Percentiles rank a stretch among this genome's conserved stretches.
phyloP scores from a whole-genome alignment of 2,888 invertebrate genomes.

The Drosophila parthenogenetica region DNA sequence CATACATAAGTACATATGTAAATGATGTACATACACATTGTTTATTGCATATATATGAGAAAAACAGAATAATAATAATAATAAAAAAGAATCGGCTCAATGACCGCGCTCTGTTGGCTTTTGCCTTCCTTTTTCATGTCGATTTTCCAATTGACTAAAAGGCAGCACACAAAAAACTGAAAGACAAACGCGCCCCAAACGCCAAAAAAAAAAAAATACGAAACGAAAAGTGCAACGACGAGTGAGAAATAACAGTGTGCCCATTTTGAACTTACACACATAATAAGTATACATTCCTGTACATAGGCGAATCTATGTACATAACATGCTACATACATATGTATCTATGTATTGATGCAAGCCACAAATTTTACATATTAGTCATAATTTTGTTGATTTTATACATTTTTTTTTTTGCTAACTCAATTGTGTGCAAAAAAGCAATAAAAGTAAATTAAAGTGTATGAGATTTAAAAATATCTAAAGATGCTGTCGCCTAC shows the following conservation, averaged over 20 bases:
- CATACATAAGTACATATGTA: constrained; percentile 30
- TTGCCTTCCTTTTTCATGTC: constrained; percentile 46
- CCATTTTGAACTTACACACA: constrained; percentile 33
- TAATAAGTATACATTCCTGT: constrained; percentile 1
- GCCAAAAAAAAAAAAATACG: constrained; percentile 12
- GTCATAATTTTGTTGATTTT: constrained; percentile 40
- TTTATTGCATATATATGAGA: constrained; percentile 19
- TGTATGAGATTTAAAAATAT: constrained; percentile 37
- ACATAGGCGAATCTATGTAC: constrained; percentile 8
- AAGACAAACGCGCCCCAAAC: constrained; percentile 17
- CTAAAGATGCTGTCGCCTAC: constrained; percentile 39
- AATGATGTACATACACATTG: constrained; percentile 29
- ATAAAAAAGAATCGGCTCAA: constrained; percentile 44
- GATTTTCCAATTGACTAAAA: constrained; percentile 54
- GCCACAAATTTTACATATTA: constrained; percentile 33
- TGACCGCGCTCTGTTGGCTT: constrained; percentile 41
- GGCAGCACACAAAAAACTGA: constrained; percentile 22
- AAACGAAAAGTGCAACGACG: constrained; percentile 55
- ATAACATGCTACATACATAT: constrained; percentile 1
- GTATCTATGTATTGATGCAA: constrained; percentile 8
- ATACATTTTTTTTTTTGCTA: constrained; percentile 35
- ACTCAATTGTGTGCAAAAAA: constrained; percentile 22
- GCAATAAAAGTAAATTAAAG: constrained; percentile 23
- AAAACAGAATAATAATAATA: constrained; percentile 19
- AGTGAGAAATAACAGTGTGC: constrained; percentile 61